These are phyloP conservation scores for Tenodera sinensis DNA, from an alignment of 2,888 invertebrate genomes.

Conservation along the genomic window DNA sequence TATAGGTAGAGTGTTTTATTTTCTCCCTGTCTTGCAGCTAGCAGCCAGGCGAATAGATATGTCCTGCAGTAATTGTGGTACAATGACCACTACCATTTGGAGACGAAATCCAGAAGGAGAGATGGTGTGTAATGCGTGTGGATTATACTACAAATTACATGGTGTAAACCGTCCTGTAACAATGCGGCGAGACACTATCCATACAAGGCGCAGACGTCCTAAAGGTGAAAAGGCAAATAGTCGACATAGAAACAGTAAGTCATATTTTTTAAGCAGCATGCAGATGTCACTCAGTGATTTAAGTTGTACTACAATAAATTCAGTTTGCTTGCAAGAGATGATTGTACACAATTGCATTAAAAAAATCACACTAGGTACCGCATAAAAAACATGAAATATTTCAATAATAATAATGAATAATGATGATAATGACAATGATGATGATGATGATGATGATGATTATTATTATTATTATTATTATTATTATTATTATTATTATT, in stretches of 20 bases:
- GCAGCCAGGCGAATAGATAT: slow-evolving; percentile 70
- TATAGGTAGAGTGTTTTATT: background rate
- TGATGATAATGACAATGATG: too few relatives aligned
- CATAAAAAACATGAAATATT: too few relatives aligned
- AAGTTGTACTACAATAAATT: too few relatives aligned
- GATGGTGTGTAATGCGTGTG: slow-evolving; percentile 99
- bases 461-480: too few relatives aligned
- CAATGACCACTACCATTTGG: slow-evolving; percentile 97
- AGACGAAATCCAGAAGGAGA: slow-evolving; percentile 92
- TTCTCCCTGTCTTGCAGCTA: slow-evolving; percentile 14
- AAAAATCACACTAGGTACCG: too few relatives aligned
- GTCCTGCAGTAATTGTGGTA: slow-evolving; percentile 93
- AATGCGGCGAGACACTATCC: slow-evolving; percentile 95
- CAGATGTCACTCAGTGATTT: too few relatives aligned
- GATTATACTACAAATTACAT: slow-evolving; percentile 95
- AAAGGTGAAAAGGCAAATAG: slow-evolving; percentile 54
- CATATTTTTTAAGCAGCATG: background rate
- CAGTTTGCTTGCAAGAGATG: too few relatives aligned
- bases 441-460: too few relatives aligned
- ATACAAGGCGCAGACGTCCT: slow-evolving; percentile 85
- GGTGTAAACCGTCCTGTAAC: slow-evolving; percentile 89
- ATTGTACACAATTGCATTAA: too few relatives aligned
- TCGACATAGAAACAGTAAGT: slow-evolving; percentile 39
- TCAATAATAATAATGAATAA: too few relatives aligned
- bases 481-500: too few relatives aligned